Conservation (phyloP, 2,113 vertebrate genomes). For the Lepus timidus region DNA sequence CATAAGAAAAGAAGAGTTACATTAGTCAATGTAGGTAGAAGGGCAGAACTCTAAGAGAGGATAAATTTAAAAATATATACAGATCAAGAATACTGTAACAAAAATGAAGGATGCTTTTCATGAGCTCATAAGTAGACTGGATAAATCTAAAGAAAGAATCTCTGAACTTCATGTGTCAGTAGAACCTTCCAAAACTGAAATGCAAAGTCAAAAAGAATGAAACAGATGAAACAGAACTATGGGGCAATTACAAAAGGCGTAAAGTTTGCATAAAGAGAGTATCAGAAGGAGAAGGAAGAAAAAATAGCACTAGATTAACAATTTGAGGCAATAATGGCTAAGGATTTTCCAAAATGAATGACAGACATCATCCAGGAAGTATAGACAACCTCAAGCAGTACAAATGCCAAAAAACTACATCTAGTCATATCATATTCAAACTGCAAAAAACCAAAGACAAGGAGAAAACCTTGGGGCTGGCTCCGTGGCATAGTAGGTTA, state of each 20-base stretch:
- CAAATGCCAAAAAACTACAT: neutral
- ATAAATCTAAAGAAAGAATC: neutral
- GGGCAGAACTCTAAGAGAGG: neutral
- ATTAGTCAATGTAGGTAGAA: neutral
- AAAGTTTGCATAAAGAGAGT: neutral
- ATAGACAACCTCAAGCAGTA: neutral
- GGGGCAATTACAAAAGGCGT: neutral
- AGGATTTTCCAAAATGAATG: conserved; percentile 34
- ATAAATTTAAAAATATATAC: neutral
- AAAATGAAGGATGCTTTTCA: neutral
- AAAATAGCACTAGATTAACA: neutral
- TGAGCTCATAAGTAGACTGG: neutral
- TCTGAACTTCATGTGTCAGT: neutral
- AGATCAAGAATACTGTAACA: neutral
- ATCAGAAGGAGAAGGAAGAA: neutral
- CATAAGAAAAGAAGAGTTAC: neutral
- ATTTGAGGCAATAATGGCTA: neutral
- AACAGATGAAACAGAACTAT: neutral
- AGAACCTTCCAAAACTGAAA: conserved; percentile 3
- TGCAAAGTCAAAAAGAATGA: neutral
- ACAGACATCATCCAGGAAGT: neutral
- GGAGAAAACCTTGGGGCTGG: too few relatives aligned
- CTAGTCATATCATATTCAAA: neutral
- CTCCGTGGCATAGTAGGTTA: too few relatives aligned
- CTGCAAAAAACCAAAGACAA: neutral